Percentiles rank a stretch among this genome's conserved stretches.
Evolutionary conservation across 2,888 invertebrate species (phyloP).

Genomic region (Unio pictorum): DNA sequence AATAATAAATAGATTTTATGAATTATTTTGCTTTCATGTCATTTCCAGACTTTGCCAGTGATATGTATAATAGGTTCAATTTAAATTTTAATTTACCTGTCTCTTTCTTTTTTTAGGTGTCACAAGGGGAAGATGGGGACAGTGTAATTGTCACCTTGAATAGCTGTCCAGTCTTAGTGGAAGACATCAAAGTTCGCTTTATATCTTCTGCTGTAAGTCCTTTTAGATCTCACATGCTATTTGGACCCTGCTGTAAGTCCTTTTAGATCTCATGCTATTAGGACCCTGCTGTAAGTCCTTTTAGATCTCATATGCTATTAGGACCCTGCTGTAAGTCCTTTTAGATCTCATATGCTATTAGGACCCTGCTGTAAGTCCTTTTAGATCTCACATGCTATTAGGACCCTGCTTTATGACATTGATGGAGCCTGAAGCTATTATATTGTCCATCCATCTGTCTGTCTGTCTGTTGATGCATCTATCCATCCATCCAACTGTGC

Average conservation of each 20-base stretch:
- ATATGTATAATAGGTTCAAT: not conserved
- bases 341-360: too few relatives aligned
- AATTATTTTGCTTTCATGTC: not conserved
- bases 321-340: too few relatives aligned
- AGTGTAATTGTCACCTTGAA: conserved; percentile 51
- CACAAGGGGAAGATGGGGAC: conserved; percentile 17
- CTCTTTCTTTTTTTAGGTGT: not conserved
- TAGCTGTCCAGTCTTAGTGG: conserved; percentile 63
- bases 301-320: not conserved
- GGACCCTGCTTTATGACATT: too few relatives aligned
- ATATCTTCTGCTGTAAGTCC: conserved; percentile 67
- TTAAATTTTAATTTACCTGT: not conserved
- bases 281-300: not conserved
- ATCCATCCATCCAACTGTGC: too few relatives aligned
- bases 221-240: too few relatives aligned
- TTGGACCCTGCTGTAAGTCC: not conserved
- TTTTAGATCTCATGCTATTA: not conserved
- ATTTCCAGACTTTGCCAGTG: conserved; percentile 1
- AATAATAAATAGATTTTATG: too few relatives aligned
- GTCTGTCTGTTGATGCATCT: too few relatives aligned
- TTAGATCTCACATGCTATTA: too few relatives aligned
- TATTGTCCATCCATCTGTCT: too few relatives aligned
- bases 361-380: too few relatives aligned
- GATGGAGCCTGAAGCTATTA: too few relatives aligned
- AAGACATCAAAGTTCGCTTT: conserved; percentile 72